Base-by-base conservation (phyloP, 2,888 invertebrate species). In the Eupithecia tripunctaria region DNA sequence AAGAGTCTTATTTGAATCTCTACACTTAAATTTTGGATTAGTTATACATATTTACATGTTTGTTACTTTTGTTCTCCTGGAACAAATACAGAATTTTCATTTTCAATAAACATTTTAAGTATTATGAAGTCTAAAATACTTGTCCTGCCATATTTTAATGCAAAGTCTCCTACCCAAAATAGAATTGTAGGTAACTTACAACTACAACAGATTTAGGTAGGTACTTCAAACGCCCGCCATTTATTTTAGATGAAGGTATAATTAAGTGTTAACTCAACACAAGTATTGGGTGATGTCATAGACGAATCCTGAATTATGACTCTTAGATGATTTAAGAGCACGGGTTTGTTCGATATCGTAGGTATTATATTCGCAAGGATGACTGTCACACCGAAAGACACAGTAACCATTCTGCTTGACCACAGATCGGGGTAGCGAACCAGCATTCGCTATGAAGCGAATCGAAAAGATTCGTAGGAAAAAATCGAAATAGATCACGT, bases 261-360 rank as follows among this genome's bases (percentile, higher is more conserved):
- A 78, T 79, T 72, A 73, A 76, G 70, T 74, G 74, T 71, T 67
- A 70, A 79, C 71, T 75, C 71, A 76, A 72, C 75, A 67, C 38
- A 74, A 70, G 67, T 78, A 85, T 88, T 85, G 75, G 87, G 83
- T 91, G 91, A 91, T 90, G 88, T 91, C 90, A 91, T 86, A 67
- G 77, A 76, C 82, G 82, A 85, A 85, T 86, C 79, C 81, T 85
- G 85, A 87, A 85, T 87, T 88, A 88, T 87, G 83, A 81, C 80
- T 87, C 82, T 83, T 84, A n/a, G n/a, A 85, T 87, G 86, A 89
- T 88, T 88, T 88, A 85, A 86, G 80, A 81, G 80, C 86, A 66
- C 71, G 78, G 78, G 81, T 79, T 82, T 83, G 79, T 83, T 85
- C 64, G 38, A 64, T 36, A 12, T 63, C 79, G 79, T 81, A 79